Base-by-base conservation (phyloP, 1,140 invertebrate species). In the Neoseiulus cucumeris region DNA sequence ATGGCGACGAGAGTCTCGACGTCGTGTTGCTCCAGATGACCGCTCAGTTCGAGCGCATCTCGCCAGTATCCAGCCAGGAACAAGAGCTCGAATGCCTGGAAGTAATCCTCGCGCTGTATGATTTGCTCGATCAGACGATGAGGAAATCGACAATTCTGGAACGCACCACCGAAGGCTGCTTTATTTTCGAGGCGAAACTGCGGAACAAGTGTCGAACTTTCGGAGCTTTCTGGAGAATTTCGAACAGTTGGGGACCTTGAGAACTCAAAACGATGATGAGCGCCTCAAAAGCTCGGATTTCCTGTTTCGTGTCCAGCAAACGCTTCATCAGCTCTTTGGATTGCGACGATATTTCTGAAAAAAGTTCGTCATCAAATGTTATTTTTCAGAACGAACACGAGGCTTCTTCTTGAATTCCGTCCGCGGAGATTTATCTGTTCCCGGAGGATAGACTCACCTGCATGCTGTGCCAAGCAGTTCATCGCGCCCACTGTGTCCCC, bases 331-430 rank as follows among this genome's bases (percentile, higher is more conserved):
- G 22, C 22, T 59, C 51, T 9, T 59, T 59, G 1, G 51, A 59
- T 9, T 59, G 51, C 51, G 51, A 59, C 14, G 51, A 59, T 59
- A 59, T 59, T 25, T 59, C 51, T 59, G 9, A 2, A 59, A 25
- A 59, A 2, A 14, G 12, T 6, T 20, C 14, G 14, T 20, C 4
- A 14, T 6, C 14, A 47, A 14, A 47, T 47, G n/a, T n/a, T n/a
- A n/a, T n/a, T n/a, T n/a, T n/a, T n/a, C n/a, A n/a, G n/a, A n/a
- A n/a, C n/a, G n/a, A n/a, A n/a, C n/a, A n/a, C n/a, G n/a, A n/a
- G n/a, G n/a, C n/a, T n/a, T n/a, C n/a, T n/a, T n/a, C n/a, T n/a
- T n/a, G n/a, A n/a, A n/a, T n/a, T n/a, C n/a, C n/a, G n/a, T n/a
- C n/a, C n/a, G n/a, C n/a, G n/a, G n/a, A n/a, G n/a, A 39, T 39